Evolutionary conservation across 2,113 vertebrate species (phyloP).

Genomic region (Pseudois nayaur): DNA sequence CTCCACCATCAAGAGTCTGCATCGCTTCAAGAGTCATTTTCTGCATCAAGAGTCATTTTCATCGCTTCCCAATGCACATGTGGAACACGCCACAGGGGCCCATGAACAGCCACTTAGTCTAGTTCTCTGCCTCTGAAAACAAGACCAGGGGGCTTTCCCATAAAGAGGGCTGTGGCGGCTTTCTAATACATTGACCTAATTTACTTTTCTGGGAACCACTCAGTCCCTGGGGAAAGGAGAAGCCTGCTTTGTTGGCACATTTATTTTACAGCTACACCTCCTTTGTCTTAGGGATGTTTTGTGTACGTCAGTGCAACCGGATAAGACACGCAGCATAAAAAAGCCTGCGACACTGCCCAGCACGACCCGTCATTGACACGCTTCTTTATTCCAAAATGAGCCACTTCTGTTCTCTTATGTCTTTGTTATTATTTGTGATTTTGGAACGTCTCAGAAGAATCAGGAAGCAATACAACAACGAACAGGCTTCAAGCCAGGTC

Average conservation of each 20-base stretch:
- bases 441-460: neutral
- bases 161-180: neutral
- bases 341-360: accelerated
- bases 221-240: neutral
- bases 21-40: too few species aligned
- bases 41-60: too few species aligned
- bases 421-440: neutral
- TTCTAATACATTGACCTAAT: neutral
- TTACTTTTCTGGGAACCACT: neutral
- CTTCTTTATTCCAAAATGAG: neutral
- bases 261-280: neutral
- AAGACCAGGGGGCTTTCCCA: neutral
- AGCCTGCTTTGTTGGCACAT: neutral
- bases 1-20: neutral
- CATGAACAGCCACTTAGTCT: too few species aligned
- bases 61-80: neutral
- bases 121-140: neutral
- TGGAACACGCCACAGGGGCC: neutral
- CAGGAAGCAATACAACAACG: neutral
- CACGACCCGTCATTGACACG: accelerated
- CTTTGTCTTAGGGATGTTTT: neutral
- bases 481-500: neutral
- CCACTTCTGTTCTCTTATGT: neutral
- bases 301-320: neutral
- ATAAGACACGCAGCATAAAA: neutral